phyloP scores from a whole-genome alignment of 2,888 invertebrate genomes.

The Lacanobia wlatinum region DNA sequence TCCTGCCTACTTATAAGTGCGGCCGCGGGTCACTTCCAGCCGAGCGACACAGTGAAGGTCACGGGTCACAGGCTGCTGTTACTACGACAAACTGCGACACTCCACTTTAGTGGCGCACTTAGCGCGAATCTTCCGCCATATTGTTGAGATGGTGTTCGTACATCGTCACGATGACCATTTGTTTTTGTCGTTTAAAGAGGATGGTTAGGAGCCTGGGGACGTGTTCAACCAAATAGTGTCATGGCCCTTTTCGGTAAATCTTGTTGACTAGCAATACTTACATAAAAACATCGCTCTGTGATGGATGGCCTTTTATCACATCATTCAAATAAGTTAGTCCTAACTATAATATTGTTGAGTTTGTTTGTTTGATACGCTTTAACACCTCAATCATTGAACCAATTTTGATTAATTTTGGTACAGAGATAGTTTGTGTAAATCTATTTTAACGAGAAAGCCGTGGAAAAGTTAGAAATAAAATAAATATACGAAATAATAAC shows the following conservation, averaged over 20 bases:
- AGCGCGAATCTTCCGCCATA: constrained; percentile 17
- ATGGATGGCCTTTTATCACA: too few species aligned
- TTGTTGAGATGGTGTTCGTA: background rate
- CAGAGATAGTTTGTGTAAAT: too few species aligned
- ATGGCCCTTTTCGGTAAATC: background rate
- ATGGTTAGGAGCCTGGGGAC: background rate
- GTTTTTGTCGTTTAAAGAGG: constrained; percentile 4
- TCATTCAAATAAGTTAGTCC: too few species aligned
- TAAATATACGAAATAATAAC: too few species aligned
- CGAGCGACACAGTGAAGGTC: constrained; percentile 31
- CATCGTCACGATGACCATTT: constrained; percentile 6
- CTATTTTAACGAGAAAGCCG: too few species aligned
- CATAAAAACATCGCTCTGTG: too few species aligned
- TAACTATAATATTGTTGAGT: too few species aligned
- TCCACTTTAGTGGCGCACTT: constrained; percentile 27
- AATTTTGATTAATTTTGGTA: too few species aligned
- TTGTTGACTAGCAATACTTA: too few species aligned
- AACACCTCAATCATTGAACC: too few species aligned
- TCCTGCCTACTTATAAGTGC: constrained; percentile 1
- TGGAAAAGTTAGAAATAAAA: too few species aligned
- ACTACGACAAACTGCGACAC: constrained; percentile 11
- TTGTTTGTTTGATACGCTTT: too few species aligned
- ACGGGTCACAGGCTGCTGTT: background rate
- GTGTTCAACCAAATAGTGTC: background rate
- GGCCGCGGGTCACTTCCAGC: background rate